Conservation (phyloP, 2,888 invertebrate species). For the Caenorhabditis doughertyi region DNA sequence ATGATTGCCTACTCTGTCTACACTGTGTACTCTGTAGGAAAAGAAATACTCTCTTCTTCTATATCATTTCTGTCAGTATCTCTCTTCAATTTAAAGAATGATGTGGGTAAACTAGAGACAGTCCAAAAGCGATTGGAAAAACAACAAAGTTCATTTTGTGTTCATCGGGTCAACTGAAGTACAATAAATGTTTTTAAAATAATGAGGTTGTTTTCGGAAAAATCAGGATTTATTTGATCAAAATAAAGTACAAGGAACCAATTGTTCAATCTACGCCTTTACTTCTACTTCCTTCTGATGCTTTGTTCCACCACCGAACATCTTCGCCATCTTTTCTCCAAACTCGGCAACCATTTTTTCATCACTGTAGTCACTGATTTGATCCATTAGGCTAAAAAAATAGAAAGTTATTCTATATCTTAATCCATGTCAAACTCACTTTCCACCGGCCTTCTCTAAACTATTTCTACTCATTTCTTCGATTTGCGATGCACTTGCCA, state of each 20-base stretch:
- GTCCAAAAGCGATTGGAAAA: not conserved
- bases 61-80: not conserved
- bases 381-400: conserved; percentile 9
- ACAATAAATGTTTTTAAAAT: too few species aligned
- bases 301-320: not conserved
- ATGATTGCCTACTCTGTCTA: not conserved
- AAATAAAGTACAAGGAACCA: too few species aligned
- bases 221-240: too few species aligned
- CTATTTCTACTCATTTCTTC: conserved; percentile 6
- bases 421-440: not conserved
- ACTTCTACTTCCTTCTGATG: not conserved
- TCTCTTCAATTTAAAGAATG: not conserved
- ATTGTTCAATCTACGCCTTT: not conserved
- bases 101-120: not conserved
- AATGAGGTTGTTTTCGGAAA: not conserved
- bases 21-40: conserved; percentile 2
- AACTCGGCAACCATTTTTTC: not conserved
- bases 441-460: not conserved
- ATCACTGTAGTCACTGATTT: conserved; percentile 13
- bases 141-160: not conserved
- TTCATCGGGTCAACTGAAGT: too few species aligned
- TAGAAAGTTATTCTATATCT: not conserved
- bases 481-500: conserved; percentile 6
- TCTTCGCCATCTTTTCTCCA: not conserved
- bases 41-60: not conserved